Evolutionary conservation across 2,797 vertebrate species (phyloP).

Genomic region (Karalla daura): DNA sequence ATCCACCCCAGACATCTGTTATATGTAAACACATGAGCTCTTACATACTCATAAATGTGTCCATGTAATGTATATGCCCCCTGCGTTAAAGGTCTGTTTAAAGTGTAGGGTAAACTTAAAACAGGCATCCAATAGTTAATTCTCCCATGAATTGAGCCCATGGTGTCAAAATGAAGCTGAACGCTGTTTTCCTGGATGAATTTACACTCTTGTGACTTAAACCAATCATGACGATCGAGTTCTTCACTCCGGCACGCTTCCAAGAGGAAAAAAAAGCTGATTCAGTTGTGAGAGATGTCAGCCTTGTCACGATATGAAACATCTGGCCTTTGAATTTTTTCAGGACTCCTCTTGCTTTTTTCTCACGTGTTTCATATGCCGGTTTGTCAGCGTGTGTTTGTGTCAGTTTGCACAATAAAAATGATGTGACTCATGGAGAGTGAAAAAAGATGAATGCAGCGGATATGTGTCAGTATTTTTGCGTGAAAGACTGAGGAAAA

Average conservation of each 20-base stretch:
- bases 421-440: constrained; percentile 9
- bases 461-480: constrained; percentile 15
- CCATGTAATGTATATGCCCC: neutral
- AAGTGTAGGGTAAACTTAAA: neutral
- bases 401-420: constrained; percentile 1
- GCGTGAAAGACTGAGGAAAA: constrained; percentile 1
- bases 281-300: constrained; percentile 45
- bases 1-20: neutral
- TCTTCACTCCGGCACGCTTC: constrained; percentile 20
- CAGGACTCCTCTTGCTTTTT: neutral
- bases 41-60: neutral
- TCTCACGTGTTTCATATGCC: constrained; percentile 26
- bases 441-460: constrained; percentile 8
- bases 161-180: constrained; percentile 17
- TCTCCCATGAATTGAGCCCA: constrained; percentile 10
- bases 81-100: neutral
- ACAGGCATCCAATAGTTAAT: constrained; percentile 1
- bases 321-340: constrained; percentile 52
- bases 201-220: constrained; percentile 42
- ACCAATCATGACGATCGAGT: constrained; percentile 31
- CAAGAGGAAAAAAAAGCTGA: constrained; percentile 46
- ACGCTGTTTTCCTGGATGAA: constrained; percentile 40
- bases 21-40: neutral
- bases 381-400: constrained; percentile 15
- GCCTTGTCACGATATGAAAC: constrained; percentile 45